Percentiles rank a stretch among this genome's conserved stretches.
Conservation (phyloP, 2,888 invertebrate species). For the Drosophila antonietae region DNA sequence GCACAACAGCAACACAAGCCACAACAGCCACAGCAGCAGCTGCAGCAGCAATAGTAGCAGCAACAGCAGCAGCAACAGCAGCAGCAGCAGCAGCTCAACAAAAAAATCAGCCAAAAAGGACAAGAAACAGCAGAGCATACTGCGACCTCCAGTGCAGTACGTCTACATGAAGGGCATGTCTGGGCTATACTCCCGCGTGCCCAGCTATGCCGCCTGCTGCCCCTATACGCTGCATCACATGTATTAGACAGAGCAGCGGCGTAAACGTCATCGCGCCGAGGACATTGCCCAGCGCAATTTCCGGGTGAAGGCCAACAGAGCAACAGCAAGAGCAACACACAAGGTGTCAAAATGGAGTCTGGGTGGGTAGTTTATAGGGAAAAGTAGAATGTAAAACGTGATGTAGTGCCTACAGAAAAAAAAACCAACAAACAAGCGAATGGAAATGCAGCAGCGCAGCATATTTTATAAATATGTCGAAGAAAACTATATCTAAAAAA, state of each 20-base stretch:
- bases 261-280: conserved; percentile 9
- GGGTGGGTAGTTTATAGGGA: conserved; percentile 56
- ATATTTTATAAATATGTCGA: conserved; percentile 73
- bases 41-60: conserved; percentile 84
- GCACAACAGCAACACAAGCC: conserved; percentile 52
- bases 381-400: conserved; percentile 70
- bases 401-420: conserved; percentile 76
- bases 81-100: conserved; percentile 46
- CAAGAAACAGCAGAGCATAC: conserved; percentile 88
- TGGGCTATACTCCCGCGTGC: conserved; percentile 92
- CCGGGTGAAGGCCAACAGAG: conserved; percentile 35
- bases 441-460: conserved; percentile 35
- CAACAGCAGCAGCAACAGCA: conserved; percentile 83
- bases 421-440: neutral
- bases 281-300: conserved; percentile 27
- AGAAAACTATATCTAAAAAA: neutral
- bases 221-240: conserved; percentile 81
- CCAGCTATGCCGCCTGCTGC: conserved; percentile 86
- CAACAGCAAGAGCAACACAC: conserved; percentile 2
- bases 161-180: conserved; percentile 92
- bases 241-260: conserved; percentile 54
- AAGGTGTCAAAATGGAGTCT: conserved; percentile 28
- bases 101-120: conserved; percentile 72
- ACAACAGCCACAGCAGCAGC: conserved; percentile 74
- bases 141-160: conserved; percentile 91